Percentiles rank a stretch among this genome's conserved stretches.
These are phyloP conservation scores for Aselliscus stoliczkanus DNA, from an alignment of 2,797 vertebrate species.

Conservation along the genomic window DNA sequence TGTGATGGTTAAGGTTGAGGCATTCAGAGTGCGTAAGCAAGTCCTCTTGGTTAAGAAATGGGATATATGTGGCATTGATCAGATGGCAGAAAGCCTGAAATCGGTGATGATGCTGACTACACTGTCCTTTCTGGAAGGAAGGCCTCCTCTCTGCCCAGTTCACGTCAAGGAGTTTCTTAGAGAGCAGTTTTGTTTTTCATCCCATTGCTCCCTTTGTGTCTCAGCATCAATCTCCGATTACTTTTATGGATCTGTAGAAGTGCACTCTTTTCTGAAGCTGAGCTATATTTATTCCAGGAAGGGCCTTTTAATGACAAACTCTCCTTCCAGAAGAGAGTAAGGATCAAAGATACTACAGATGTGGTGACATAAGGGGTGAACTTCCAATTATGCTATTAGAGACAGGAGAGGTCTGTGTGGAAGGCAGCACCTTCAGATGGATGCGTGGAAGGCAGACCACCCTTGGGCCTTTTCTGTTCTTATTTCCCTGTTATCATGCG, in stretches of 20 bases:
- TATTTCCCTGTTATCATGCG: neutral
- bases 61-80: neutral
- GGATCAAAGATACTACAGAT: neutral
- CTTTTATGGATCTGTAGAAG: slow-evolving; percentile 27
- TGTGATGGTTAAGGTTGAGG: neutral
- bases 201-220: neutral
- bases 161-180: slow-evolving; percentile 6
- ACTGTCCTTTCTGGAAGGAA: neutral
- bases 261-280: neutral
- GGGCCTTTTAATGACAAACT: slow-evolving; percentile 34
- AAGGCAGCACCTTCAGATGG: neutral
- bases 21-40: neutral
- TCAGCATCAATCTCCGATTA: neutral
- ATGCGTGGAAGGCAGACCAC: neutral
- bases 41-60: neutral
- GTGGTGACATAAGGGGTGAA: neutral
- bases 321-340: neutral
- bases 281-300: slow-evolving; percentile 1
- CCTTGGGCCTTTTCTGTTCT: neutral
- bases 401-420: neutral
- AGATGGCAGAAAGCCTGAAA: neutral
- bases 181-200: slow-evolving; percentile 7
- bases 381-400: neutral
- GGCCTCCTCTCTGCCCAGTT: slow-evolving; percentile 4
- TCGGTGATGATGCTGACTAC: neutral